Evolutionary conservation across 1,140 invertebrate genomes (phyloP), one percentile per base, ranked within the genome.

Genomic region (Drosophila kikkawai): DNA sequence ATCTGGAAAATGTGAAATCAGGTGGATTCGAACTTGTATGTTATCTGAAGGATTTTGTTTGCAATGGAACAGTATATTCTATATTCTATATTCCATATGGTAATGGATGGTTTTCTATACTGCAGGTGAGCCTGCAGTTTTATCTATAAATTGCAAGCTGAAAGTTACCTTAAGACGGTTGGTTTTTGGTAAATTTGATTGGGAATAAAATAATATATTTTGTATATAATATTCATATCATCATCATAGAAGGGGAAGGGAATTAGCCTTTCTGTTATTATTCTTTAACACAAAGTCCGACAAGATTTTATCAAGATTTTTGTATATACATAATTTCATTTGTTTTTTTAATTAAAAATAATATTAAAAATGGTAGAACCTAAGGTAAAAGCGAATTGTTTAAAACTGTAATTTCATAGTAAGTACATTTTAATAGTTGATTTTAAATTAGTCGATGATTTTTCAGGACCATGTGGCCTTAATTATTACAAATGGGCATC

Each of bases 1-100:
- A 73, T 70, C 44, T 71, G 19, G 26, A 42, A 29, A 59, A 36
- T 29, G 34, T 29, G 22, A 68, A 68, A 70, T 69, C 67, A 70
- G 67, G 67, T 68, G 67, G 19, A 66, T 37, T 29, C 29, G 22
- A 51, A 53, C n/a, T 17, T 17, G 48, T 22, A 22, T 34, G 47
- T 34, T 65, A 68, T 44, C 39, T 44, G 8, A 7, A 13, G 51
- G 50, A 56, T 34, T 26, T 11, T 1, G 3, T 9, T 22, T 55
- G n/a, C n/a, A 13, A 34, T 34, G n/a, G 45, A 45, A 61, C 34
- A 1, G n/a, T 7, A 29, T n/a, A 29, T 29, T 29, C 19, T 7
- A 29, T n/a, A 29, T 29, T 29, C 19, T 7, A 29, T n/a, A 29
- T 29, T 29, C 19, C 34, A 29, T 58, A 44, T 44, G 55, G 37